These are phyloP conservation scores for Rhagonycha fulva DNA, from an alignment of 2,888 invertebrate genomes.

Conservation along the genomic window DNA sequence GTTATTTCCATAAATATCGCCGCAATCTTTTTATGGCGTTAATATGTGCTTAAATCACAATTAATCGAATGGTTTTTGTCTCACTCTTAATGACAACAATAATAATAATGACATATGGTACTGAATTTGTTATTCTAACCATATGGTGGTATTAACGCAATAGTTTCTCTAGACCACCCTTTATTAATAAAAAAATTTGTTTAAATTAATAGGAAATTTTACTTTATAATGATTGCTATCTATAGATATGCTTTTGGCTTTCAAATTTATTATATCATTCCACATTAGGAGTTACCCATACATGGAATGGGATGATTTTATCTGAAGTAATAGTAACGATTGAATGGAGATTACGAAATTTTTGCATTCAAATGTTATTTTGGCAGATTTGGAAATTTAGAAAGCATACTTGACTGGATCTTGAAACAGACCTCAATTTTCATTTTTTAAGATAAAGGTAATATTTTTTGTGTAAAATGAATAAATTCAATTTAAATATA, in stretches of 20 bases:
- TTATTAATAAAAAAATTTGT: not conserved
- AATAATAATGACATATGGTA: not conserved
- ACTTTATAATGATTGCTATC: not conserved
- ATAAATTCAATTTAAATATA: not conserved
- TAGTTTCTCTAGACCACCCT: not conserved
- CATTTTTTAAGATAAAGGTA: no score
- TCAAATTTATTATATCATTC: not conserved
- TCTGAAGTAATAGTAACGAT: not conserved
- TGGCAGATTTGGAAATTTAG: not conserved
- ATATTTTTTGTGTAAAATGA: no score
- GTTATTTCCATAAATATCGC: not conserved
- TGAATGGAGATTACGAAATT: not conserved
- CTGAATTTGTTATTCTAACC: not conserved
- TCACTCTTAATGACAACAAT: not conserved
- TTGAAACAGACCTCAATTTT: not conserved
- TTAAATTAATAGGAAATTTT: not conserved
- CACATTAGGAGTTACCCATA: not conserved
- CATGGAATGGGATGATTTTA: slow-evolving; percentile 1
- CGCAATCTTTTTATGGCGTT: not conserved
- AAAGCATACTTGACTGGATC: not conserved
- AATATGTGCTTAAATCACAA: not conserved
- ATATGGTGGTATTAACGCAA: not conserved
- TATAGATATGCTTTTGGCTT: not conserved
- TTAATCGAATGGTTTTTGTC: not conserved
- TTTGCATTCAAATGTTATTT: not conserved